Conservation (phyloP, 2,797 vertebrate species). For the Sebastes hubbsi region DNA sequence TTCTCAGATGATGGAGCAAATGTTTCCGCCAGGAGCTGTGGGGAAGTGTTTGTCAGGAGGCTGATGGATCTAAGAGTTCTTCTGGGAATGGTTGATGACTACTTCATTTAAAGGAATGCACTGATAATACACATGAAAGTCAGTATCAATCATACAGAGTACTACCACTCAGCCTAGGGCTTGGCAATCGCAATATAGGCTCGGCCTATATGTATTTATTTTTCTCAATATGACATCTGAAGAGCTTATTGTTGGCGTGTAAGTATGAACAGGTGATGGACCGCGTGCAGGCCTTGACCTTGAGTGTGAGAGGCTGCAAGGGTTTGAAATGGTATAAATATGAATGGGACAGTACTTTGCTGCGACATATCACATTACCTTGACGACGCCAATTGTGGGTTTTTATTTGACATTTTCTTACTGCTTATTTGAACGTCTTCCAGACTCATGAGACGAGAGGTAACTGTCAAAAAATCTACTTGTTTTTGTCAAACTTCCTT, state of each 20-base stretch:
- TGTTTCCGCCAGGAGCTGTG: not conserved
- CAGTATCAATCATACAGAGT: not conserved
- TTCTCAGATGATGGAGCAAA: not conserved
- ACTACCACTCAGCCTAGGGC: not conserved
- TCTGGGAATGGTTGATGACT: not conserved
- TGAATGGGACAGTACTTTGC: too few species aligned
- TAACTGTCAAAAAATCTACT: too few species aligned
- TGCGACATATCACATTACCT: too few species aligned
- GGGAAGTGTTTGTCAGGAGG: not conserved
- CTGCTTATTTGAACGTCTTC: not conserved
- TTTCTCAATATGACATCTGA: too few species aligned
- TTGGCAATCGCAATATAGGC: too few species aligned
- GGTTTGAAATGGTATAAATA: too few species aligned
- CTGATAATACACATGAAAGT: not conserved
- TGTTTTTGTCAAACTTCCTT: too few species aligned
- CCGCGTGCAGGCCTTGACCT: not conserved
- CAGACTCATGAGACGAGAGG: too few species aligned
- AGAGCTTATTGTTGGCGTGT: not conserved
- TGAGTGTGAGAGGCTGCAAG: too few species aligned
- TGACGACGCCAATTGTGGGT: too few species aligned
- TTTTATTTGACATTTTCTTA: too few species aligned
- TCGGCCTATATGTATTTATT: fast-evolving
- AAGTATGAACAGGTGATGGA: not conserved
- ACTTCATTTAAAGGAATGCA: not conserved
- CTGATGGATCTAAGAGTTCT: not conserved